phyloP scores from a whole-genome alignment of 2,113 vertebrate species.

The Glaucomys volans region DNA sequence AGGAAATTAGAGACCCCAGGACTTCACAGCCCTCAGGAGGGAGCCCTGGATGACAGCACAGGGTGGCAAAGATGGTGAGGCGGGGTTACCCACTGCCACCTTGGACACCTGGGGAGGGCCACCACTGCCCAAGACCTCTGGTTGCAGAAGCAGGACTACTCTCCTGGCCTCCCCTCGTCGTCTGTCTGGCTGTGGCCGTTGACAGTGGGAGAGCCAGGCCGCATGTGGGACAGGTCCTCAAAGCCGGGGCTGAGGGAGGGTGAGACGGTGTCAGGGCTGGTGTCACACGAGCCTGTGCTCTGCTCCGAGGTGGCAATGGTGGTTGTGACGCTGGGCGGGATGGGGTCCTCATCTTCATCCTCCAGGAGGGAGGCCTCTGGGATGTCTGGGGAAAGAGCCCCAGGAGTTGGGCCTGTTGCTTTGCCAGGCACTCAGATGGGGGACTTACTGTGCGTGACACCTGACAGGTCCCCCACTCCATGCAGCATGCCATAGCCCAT shows the following conservation, averaged over 20 bases:
- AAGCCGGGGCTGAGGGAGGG: constrained; percentile 95
- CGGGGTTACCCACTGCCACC: background rate
- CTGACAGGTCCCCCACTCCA: background rate
- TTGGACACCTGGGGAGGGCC: too few relatives aligned
- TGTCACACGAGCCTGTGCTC: constrained; percentile 97
- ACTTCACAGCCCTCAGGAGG: background rate
- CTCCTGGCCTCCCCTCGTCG: constrained; percentile 60
- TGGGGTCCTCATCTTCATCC: constrained; percentile 93
- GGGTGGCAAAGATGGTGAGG: background rate
- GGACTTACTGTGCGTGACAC: background rate
- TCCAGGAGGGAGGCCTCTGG: constrained; percentile 93
- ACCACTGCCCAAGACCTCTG: background rate
- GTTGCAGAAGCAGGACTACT: constrained; percentile 16
- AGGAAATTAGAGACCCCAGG: background rate
- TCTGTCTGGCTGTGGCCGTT: constrained; percentile 89
- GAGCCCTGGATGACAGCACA: background rate
- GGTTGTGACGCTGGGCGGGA: constrained; percentile 89
- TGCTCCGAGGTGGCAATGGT: constrained; percentile 94
- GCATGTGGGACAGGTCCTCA: constrained; percentile 94
- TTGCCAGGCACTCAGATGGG: too few relatives aligned
- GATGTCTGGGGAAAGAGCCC: constrained; percentile 85
- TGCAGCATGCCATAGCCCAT: background rate
- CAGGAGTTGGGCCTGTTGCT: background rate
- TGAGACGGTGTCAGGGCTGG: constrained; percentile 94
- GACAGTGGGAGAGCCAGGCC: constrained; percentile 86